phyloP scores from a whole-genome alignment of 2,113 vertebrate species.

The Tetrax tetrax region DNA sequence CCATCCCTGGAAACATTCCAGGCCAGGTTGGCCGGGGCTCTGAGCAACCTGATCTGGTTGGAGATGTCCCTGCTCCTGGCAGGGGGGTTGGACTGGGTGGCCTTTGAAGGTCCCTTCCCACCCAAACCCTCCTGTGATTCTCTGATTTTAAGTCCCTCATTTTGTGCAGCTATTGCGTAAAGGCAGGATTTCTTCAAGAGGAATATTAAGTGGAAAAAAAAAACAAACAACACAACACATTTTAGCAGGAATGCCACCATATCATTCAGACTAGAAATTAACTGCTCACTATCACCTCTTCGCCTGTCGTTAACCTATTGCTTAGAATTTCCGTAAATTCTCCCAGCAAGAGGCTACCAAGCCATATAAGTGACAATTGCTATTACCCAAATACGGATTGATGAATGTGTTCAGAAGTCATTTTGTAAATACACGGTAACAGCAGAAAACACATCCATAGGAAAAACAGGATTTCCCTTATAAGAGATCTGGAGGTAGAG shows the following conservation, averaged over 20 bases:
- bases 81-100: too few species aligned
- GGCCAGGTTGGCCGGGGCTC: too few species aligned
- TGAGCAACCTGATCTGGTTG: too few species aligned
- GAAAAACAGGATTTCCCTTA: background rate
- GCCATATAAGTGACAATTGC: background rate
- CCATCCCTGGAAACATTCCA: too few species aligned
- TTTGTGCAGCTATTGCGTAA: background rate
- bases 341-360: background rate
- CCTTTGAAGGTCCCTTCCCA: too few species aligned
- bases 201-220: background rate
- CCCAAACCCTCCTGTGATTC: too few species aligned
- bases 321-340: background rate
- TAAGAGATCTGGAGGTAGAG: background rate
- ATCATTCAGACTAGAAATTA: background rate
- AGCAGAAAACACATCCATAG: background rate
- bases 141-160: background rate
- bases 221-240: background rate
- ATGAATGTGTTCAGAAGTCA: background rate
- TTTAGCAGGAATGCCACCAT: background rate
- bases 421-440: background rate
- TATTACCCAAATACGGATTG: background rate
- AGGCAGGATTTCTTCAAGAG: background rate
- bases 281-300: background rate
- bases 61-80: too few species aligned
- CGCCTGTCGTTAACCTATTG: background rate